A percentile compares a stretch with the other conserved stretches of the same genome.
Evolutionary conservation across 2,888 invertebrate genomes (phyloP).

Genomic region (Temnothorax unifasciatus): DNA sequence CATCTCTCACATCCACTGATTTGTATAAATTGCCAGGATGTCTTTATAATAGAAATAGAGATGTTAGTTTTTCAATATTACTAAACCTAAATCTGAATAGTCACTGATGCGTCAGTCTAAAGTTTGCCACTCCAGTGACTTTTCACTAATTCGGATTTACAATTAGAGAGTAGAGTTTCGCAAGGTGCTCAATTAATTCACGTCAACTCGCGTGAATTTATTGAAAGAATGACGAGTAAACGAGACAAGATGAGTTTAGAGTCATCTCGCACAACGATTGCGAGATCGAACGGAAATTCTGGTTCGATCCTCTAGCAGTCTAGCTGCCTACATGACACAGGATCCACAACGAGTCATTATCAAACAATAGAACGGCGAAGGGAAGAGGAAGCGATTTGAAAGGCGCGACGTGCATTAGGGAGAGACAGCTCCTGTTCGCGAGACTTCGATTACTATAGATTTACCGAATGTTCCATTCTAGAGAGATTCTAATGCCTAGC

Average conservation of each 20-base stretch:
- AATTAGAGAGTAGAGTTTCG: no score
- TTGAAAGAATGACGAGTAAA: background rate
- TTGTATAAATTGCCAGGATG: background rate
- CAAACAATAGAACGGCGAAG: constrained; percentile 36
- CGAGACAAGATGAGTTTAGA: background rate
- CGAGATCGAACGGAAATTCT: constrained; percentile 39
- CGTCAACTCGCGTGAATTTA: background rate
- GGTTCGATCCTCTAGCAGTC: background rate
- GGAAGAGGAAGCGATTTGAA: constrained; percentile 14
- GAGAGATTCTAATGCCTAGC: constrained; percentile 31
- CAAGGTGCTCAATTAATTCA: background rate
- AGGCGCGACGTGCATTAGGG: background rate
- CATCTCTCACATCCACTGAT: background rate
- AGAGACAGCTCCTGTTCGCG: background rate
- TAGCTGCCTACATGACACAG: background rate
- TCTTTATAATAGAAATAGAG: background rate
- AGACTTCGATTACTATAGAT: constrained; percentile 34
- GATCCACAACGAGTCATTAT: constrained; percentile 53
- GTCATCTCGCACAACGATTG: background rate
- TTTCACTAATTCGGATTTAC: no score
- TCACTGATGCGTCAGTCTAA: no score
- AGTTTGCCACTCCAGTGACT: no score
- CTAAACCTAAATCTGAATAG: no score
- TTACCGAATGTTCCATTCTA: constrained; percentile 19
- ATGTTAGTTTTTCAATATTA: background rate